Evolutionary conservation across 2,888 invertebrate genomes (phyloP).

Genomic region (Formica aserva): DNA sequence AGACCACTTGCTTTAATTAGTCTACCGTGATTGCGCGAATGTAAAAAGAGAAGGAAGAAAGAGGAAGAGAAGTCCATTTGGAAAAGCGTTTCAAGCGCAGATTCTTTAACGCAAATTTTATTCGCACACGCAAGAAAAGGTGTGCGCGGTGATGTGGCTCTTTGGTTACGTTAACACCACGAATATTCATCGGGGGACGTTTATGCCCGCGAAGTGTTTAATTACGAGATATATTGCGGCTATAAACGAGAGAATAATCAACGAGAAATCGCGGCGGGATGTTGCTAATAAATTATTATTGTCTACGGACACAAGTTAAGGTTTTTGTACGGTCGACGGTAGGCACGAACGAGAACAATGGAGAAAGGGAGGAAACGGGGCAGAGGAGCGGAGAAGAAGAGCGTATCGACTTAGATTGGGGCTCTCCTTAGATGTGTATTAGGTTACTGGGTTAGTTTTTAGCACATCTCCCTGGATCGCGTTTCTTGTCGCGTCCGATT

Average conservation of each 20-base stretch:
- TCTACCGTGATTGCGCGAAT: slow-evolving; percentile 54
- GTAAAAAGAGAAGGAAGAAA: slow-evolving; percentile 54
- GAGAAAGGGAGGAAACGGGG: slow-evolving; percentile 18
- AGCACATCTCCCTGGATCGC: slow-evolving; percentile 5
- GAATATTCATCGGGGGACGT: slow-evolving; percentile 54
- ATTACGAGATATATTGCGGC: slow-evolving; percentile 54
- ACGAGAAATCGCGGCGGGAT: slow-evolving; percentile 41
- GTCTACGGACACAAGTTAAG: slow-evolving; percentile 56
- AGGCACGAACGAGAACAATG: slow-evolving; percentile 23
- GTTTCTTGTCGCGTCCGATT: slow-evolving; percentile 28
- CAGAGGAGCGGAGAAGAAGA: slow-evolving; percentile 22
- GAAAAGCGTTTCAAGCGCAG: slow-evolving; percentile 30
- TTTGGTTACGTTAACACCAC: slow-evolving; percentile 11
- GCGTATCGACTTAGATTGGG: slow-evolving; percentile 37
- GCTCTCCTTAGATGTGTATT: slow-evolving; percentile 55
- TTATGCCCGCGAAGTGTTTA: slow-evolving; percentile 56
- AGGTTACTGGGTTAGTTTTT: slow-evolving; percentile 68
- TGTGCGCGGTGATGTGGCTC: background rate
- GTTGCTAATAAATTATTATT: slow-evolving; percentile 63
- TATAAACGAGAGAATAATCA: slow-evolving; percentile 55
- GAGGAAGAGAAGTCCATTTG: slow-evolving; percentile 11
- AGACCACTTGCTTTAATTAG: slow-evolving; percentile 68
- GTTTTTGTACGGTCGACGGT: slow-evolving; percentile 37
- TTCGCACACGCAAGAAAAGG: slow-evolving; percentile 37
- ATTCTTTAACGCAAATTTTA: slow-evolving; percentile 44